Evolutionary conservation across 2,888 invertebrate species (phyloP), one percentile per base, ranked within the genome.

Genomic region (Aphrophora alni): DNA sequence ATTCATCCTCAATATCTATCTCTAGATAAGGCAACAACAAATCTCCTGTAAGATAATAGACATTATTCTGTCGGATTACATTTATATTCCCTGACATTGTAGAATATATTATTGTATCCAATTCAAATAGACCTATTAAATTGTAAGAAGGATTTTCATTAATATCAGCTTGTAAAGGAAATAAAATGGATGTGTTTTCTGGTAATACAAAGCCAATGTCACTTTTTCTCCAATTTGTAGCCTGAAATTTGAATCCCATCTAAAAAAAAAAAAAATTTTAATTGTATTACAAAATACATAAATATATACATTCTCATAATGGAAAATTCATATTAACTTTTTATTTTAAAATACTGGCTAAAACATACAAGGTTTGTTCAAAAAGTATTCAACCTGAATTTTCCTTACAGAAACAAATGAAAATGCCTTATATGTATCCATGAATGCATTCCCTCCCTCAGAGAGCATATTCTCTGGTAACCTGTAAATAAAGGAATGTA

Each of bases 31-130:
- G 59, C 2, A 59, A 5, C 59, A 59, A 4, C n/a, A 59, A 59
- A 21, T 59, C 21, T 59, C 59, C 59, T n/a, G 21, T 59, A 21
- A 21, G n/a, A 14, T 59, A 59, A 21, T 21, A 59, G 21, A 59
- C 21, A 3, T 59, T 59, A 21, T 21, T 21, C 59, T 59, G 21
- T 59, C 21, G 4, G 2, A 59, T 21, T 4, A 90, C 85, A 75
- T 91, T 91, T 24, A 91, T 86, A 44, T 89, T 88, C 38, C 90
- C 91, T 77, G 89, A 89, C 77, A 93, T 89, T 8, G 92, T 91
- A 0, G 92, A 91, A 88, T 91, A 92, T 44, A 90, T 87, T 5
- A 92, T 85, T 2, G 90, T 88, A 85, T 92, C 91, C 78, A 93
- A 82, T 87, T 92, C 90, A 77, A 92, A 88, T 70, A 89, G 87